These are phyloP conservation scores for Chaunax sp. DNA, from an alignment of 2,797 vertebrate genomes.

Conservation along the genomic window DNA sequence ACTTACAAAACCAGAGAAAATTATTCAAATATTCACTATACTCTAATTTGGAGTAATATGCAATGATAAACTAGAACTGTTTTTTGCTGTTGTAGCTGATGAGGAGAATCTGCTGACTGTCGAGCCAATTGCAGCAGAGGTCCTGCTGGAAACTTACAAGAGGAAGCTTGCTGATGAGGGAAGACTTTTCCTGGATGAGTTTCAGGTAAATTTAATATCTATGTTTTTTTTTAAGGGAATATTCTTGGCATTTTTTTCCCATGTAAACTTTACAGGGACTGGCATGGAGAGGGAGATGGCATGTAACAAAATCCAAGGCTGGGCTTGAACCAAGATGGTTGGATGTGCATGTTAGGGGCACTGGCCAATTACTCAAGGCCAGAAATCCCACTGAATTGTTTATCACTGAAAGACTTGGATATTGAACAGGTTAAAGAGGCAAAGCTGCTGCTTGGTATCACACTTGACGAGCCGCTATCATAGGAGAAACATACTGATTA, in stretches of 20 bases:
- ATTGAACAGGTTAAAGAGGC: too few relatives aligned
- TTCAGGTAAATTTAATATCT: slow-evolving; percentile 86
- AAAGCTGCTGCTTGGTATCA: too few relatives aligned
- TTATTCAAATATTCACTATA: not conserved
- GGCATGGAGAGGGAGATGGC: not conserved
- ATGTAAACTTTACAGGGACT: not conserved
- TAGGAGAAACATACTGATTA: too few relatives aligned
- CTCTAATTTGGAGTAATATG: not conserved
- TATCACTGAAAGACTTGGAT: too few relatives aligned
- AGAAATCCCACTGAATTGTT: too few relatives aligned
- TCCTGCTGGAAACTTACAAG: slow-evolving; percentile 89
- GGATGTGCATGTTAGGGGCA: not conserved
- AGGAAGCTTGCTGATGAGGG: slow-evolving; percentile 94
- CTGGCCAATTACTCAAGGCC: not conserved
- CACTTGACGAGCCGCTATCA: too few relatives aligned
- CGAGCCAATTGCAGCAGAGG: slow-evolving; percentile 90
- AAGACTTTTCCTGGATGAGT: slow-evolving; percentile 94
- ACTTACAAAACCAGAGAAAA: not conserved
- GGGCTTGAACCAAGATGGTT: not conserved
- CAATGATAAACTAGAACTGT: not conserved
- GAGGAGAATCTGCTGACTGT: slow-evolving; percentile 87
- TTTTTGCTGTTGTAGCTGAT: slow-evolving; percentile 76
- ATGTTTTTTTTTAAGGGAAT: not conserved
- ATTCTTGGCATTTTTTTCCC: not conserved
- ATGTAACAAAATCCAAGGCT: not conserved